Base-by-base conservation (phyloP, 2,888 invertebrate species). In the Agrochola macilenta region DNA sequence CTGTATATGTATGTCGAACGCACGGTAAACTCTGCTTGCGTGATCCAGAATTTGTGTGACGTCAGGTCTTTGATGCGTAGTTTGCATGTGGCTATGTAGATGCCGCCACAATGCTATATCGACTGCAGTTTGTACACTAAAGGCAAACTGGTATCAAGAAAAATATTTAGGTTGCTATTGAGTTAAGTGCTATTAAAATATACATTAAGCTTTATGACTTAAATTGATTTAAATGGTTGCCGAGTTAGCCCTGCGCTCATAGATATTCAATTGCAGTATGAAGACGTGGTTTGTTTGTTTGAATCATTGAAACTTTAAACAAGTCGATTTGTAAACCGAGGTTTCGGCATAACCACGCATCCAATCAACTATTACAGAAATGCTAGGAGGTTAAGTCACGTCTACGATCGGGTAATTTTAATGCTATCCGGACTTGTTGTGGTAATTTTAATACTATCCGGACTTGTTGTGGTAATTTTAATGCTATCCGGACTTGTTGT, bases 91-190 rank as follows among this genome's bases (percentile, higher is more conserved):
- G 43, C 11, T 1, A 1, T 43, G 11, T 43, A 43, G 11, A 11
- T 43, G 43, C 11, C 43, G 11, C 43, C 43, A 39, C 43, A 43
- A 43, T 43, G 14, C 11, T 69, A 63, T 63, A 58, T 2, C 17
- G 7, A 63, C 57, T 49, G 20, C 52, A 81, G 23, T 63, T 63
- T 52, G 2, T 58, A 26, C 54, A 49, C 52, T 54, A 30, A 30
- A 64, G 35, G 61, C 26, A 30, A 82, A 71, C 71, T 43, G 35
- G 81, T 65, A 58, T 58, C 8, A 20, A 69, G 23, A 58, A 78
- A 65, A 65, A 54, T 69, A 77, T 82, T 71, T 71, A 77, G 83
- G 68, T 77, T 71, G 46, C 57, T 1, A 43, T 65, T 57, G 39
- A 76, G 57, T 72, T 81, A 81, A 43, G 35, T 61, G 54, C 35